Conservation (phyloP, 2,888 invertebrate species). For the Dusona sp. region DNA sequence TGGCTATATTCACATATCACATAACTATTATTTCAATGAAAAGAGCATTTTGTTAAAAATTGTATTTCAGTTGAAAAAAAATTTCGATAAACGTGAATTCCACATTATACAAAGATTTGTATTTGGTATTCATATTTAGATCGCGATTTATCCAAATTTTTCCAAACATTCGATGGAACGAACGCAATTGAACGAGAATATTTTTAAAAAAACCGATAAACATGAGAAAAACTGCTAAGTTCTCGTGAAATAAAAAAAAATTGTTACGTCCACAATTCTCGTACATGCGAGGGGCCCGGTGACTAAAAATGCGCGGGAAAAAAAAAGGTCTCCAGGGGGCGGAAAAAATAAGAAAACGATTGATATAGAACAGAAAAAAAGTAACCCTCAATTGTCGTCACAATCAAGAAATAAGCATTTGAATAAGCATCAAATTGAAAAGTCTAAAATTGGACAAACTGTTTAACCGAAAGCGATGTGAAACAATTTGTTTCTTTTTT, state of each 20-base stretch:
- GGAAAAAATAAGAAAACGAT: conserved; percentile 3
- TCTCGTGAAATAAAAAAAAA: not conserved
- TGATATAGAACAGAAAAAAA: not conserved
- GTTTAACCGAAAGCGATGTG: not conserved
- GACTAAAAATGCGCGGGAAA: conserved; percentile 55
- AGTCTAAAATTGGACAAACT: not conserved
- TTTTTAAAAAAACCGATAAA: not conserved
- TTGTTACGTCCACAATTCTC: not conserved
- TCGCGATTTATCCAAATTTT: not conserved
- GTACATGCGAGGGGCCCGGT: not conserved
- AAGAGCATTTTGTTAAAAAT: not conserved
- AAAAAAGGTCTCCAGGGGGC: conserved; percentile 3
- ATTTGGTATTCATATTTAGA: not conserved
- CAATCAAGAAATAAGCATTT: not conserved
- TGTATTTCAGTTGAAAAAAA: not conserved
- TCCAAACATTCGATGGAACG: not conserved
- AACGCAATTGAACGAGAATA: not conserved
- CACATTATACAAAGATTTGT: too few species aligned
- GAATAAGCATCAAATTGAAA: not conserved
- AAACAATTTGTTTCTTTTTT: not conserved
- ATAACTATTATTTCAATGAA: not conserved
- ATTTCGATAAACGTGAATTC: not conserved
- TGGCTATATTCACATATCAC: not conserved
- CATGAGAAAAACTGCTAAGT: not conserved
- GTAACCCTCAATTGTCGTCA: not conserved